Evolutionary conservation across 2,888 invertebrate genomes (phyloP).

Genomic region (Syrphus vitripennis): DNA sequence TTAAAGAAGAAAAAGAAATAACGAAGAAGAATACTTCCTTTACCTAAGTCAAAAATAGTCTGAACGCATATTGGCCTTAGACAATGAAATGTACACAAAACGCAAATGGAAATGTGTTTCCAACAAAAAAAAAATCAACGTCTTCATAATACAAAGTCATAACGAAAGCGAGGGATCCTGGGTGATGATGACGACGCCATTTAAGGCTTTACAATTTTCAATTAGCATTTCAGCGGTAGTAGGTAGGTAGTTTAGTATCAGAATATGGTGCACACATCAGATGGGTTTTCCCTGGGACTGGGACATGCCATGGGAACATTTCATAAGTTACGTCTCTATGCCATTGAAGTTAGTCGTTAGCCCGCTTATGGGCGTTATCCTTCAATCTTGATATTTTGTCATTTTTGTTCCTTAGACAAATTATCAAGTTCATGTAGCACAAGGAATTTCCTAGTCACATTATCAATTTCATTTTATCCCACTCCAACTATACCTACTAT

Average conservation of each 20-base stretch:
- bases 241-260: too few relatives aligned
- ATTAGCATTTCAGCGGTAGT: slow-evolving; percentile 30
- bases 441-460: slow-evolving; percentile 61
- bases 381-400: slow-evolving; percentile 40
- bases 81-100: slow-evolving; percentile 20
- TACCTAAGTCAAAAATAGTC: neutral
- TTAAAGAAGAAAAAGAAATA: too few relatives aligned
- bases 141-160: slow-evolving; percentile 37
- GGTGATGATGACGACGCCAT: neutral
- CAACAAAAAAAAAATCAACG: slow-evolving; percentile 8
- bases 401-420: slow-evolving; percentile 48
- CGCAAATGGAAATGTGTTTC: slow-evolving; percentile 45
- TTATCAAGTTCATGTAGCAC: slow-evolving; percentile 49
- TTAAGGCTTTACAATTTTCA: slow-evolving; percentile 30
- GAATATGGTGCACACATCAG: neutral
- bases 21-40: too few relatives aligned
- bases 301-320: neutral
- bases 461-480: slow-evolving; percentile 47
- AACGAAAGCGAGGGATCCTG: neutral
- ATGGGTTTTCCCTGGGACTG: slow-evolving; percentile 11
- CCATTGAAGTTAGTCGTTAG: slow-evolving; percentile 21
- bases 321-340: slow-evolving; percentile 32
- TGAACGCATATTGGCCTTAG: neutral
- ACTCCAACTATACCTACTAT: neutral
- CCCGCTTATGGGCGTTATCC: slow-evolving; percentile 4